phyloP scores from a whole-genome alignment of 2,888 invertebrate genomes.

The Drosophila antonietae region DNA sequence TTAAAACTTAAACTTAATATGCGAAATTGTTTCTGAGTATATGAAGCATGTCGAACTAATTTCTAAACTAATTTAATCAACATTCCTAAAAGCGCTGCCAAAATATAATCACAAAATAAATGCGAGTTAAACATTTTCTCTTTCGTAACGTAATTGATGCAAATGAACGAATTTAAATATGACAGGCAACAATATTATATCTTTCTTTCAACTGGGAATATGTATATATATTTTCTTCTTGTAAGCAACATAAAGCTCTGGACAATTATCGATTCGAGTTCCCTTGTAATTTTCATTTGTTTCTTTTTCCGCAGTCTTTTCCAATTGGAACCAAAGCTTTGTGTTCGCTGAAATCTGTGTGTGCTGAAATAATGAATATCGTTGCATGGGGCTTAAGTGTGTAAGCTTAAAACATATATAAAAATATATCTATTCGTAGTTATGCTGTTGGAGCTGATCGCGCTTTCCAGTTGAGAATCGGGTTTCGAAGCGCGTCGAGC shows the following conservation, averaged over 20 bases:
- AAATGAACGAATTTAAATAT: neutral
- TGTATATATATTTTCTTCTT: slow-evolving; percentile 8
- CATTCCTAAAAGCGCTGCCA: slow-evolving; percentile 13
- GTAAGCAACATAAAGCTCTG: slow-evolving; percentile 34
- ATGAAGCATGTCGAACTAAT: slow-evolving; percentile 23
- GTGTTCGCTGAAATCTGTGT: slow-evolving; percentile 20
- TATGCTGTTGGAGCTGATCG: slow-evolving; percentile 23
- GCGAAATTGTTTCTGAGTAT: slow-evolving; percentile 35
- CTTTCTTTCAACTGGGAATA: neutral
- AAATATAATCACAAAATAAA: slow-evolving; percentile 13
- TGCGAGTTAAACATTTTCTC: slow-evolving; percentile 3
- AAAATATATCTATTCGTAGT: slow-evolving; percentile 58
- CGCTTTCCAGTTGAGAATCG: slow-evolving; percentile 19
- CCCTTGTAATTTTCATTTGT: slow-evolving; percentile 45
- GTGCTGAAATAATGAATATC: slow-evolving; percentile 15
- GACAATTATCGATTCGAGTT: slow-evolving; percentile 24
- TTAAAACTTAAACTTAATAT: slow-evolving; percentile 17
- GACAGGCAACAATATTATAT: neutral
- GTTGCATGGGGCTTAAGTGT: slow-evolving; percentile 37
- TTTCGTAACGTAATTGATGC: neutral
- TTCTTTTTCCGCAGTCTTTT: slow-evolving; percentile 58
- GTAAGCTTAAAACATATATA: slow-evolving; percentile 68
- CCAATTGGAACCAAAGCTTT: slow-evolving; percentile 42
- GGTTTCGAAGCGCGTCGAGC: slow-evolving; percentile 28
- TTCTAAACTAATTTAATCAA: slow-evolving; percentile 31